These are phyloP conservation scores for Sacculina carcini DNA, from an alignment of 2,888 invertebrate species.

Conservation along the genomic window DNA sequence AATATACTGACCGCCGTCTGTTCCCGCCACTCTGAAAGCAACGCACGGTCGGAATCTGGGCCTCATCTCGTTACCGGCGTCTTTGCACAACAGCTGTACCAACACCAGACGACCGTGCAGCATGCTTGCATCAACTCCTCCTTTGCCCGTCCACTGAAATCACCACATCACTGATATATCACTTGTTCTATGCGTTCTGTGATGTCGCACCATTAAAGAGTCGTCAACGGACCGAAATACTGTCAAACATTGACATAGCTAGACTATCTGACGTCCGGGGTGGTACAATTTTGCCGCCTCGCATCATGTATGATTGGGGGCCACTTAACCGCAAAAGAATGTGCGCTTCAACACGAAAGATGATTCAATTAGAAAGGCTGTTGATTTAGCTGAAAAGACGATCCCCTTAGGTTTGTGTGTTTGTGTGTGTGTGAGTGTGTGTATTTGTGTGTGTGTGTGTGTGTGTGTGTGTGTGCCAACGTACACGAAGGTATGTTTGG, in stretches of 20 bases:
- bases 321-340: no score
- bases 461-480: neutral
- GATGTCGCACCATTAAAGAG: no score
- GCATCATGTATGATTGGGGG: no score
- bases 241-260: no score
- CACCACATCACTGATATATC: no score
- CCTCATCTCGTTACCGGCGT: conserved; percentile 27
- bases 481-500: conserved; percentile 38
- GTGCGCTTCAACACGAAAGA: no score
- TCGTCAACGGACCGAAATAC: no score
- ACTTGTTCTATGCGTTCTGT: no score
- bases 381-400: neutral
- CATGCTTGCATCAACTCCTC: conserved; percentile 39
- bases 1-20: conserved; percentile 26
- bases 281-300: no score
- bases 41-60: conserved; percentile 53
- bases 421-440: neutral
- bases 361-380: neutral
- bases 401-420: neutral
- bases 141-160: conserved; percentile 58
- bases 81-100: conserved; percentile 50
- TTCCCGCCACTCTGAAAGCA: conserved; percentile 58
- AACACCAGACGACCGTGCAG: conserved; percentile 58
- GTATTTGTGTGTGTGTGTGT: neutral
- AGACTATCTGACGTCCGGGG: no score